Percentiles rank a stretch among this genome's conserved stretches.
phyloP scores from a whole-genome alignment of 2,797 vertebrate species.

The Champsocephalus esox region DNA sequence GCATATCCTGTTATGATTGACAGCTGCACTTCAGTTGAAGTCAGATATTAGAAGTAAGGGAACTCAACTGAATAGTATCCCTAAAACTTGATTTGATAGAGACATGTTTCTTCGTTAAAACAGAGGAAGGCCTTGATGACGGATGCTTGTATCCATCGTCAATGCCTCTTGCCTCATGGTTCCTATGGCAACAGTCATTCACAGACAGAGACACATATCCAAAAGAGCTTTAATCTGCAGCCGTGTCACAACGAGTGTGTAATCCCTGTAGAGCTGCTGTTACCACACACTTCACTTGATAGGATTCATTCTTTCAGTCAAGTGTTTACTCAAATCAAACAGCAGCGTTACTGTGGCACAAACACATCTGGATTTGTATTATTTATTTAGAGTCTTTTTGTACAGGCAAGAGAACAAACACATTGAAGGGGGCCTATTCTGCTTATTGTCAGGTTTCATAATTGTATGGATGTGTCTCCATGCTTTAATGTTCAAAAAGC shows the following conservation, averaged over 20 bases:
- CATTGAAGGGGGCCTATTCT: too few species aligned
- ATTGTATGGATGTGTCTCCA: too few species aligned
- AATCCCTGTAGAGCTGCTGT: neutral
- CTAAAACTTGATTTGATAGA: neutral
- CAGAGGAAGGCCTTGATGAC: slow-evolving; percentile 18
- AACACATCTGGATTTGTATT: too few species aligned
- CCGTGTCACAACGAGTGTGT: neutral
- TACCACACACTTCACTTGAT: neutral
- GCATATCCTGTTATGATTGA: neutral
- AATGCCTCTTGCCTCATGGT: neutral
- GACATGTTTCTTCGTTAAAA: neutral
- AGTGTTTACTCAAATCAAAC: too few species aligned
- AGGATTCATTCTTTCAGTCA: neutral
- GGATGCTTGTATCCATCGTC: neutral
- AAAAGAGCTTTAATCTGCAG: slow-evolving; percentile 1
- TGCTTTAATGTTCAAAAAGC: too few species aligned
- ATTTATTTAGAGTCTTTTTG: too few species aligned
- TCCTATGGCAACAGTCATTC: slow-evolving; percentile 33
- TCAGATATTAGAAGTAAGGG: neutral
- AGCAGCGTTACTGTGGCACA: too few species aligned
- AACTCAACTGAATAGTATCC: neutral
- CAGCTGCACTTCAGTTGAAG: neutral
- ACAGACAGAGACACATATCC: neutral
- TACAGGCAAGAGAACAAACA: too few species aligned
- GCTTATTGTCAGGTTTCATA: too few species aligned